Conservation (phyloP, 2,888 invertebrate genomes). For the Bugulina stolonifera region DNA sequence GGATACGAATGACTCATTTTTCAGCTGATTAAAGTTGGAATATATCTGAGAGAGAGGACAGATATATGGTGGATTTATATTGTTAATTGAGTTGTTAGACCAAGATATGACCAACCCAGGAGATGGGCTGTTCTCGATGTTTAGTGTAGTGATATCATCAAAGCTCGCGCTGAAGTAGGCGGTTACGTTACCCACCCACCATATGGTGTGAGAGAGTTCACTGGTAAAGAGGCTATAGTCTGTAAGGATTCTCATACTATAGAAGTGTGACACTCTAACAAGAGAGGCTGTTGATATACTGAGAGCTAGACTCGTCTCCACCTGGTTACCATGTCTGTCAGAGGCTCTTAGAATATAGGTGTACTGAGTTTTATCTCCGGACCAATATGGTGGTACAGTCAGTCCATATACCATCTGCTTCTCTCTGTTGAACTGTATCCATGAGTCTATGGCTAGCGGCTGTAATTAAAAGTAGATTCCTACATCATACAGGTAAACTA, state of each 20-base stretch:
- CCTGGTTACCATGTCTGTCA: background rate
- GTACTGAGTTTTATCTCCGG: background rate
- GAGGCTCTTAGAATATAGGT: background rate
- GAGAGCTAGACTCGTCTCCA: background rate
- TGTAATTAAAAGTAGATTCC: background rate
- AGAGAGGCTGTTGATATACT: background rate
- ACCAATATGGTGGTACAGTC: background rate
- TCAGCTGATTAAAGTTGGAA: background rate
- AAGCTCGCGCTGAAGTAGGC: background rate
- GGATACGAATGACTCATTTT: background rate
- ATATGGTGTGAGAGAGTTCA: conserved; percentile 18
- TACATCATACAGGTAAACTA: no score
- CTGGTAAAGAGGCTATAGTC: conserved; percentile 1
- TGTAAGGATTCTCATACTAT: background rate
- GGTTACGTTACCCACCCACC: conserved; percentile 16
- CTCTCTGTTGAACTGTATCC: background rate
- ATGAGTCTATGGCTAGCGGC: conserved; percentile 2
- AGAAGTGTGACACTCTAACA: background rate
- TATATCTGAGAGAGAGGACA: conserved; percentile 12
- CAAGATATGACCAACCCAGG: background rate
- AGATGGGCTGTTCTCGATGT: background rate
- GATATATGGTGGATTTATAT: conserved; percentile 17
- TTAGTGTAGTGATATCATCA: background rate
- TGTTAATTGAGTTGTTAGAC: conserved; percentile 18
- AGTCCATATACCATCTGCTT: conserved; percentile 7